These are phyloP conservation scores for Drosophila lacertosa DNA, from an alignment of 1,140 invertebrate genomes.

Conservation along the genomic window DNA sequence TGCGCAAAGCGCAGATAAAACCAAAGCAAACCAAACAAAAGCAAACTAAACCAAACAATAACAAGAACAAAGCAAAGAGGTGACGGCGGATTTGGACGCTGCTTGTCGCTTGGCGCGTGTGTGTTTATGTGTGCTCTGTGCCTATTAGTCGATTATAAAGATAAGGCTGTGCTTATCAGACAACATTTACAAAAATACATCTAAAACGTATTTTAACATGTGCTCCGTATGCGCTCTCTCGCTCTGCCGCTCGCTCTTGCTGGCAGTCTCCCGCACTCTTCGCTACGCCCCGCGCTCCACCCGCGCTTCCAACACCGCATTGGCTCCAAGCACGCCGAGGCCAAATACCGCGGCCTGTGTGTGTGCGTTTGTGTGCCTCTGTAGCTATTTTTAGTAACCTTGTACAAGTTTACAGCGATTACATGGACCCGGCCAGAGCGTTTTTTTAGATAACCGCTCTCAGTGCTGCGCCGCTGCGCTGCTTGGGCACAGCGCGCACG, in stretches of 20 bases:
- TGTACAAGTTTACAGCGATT: conserved; percentile 50
- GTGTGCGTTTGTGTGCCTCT: conserved; percentile 12
- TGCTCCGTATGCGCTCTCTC: conserved; percentile 14
- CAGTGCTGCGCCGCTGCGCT: conserved; percentile 6
- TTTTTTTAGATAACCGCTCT: conserved; percentile 52
- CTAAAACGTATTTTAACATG: conserved; percentile 71
- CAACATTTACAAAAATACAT: conserved; percentile 72
- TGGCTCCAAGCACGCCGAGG: conserved; percentile 21
- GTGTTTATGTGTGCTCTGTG: conserved; percentile 1
- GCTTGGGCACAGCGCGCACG: conserved; percentile 34
- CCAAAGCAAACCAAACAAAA: neutral
- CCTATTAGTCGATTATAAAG: conserved; percentile 63
- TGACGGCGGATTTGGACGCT: neutral
- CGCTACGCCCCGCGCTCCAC: neutral
- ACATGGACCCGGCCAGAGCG: conserved; percentile 41
- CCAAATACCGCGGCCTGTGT: conserved; percentile 16
- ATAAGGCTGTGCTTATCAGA: conserved; percentile 73
- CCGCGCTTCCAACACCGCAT: neutral
- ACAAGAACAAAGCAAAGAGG: neutral
- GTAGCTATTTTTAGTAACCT: conserved; percentile 51
- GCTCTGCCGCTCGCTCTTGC: neutral
- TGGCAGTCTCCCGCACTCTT: neutral
- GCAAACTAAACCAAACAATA: conserved; percentile 2
- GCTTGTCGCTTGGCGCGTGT: neutral
- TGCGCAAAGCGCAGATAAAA: neutral